Conservation (phyloP, 2,888 invertebrate genomes). For the Heliconius aoede region DNA sequence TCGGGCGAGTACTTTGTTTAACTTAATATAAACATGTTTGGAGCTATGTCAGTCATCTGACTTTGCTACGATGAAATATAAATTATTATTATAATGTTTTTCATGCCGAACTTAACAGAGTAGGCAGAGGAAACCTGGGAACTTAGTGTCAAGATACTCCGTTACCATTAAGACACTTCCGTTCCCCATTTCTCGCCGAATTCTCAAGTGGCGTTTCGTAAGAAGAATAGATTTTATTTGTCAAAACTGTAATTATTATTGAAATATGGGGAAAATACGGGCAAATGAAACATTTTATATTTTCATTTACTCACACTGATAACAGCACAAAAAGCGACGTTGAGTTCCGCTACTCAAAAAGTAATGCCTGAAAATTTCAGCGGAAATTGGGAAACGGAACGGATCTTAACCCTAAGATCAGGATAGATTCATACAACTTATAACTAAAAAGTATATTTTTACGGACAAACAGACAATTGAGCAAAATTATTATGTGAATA, state of each 20-base stretch:
- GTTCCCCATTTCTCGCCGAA: neutral
- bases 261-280: no score
- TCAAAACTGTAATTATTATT: no score
- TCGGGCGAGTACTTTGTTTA: constrained; percentile 18
- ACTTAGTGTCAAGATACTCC: neutral
- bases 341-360: neutral
- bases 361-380: neutral
- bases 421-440: no score
- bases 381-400: neutral
- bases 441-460: no score
- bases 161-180: neutral
- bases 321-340: neutral
- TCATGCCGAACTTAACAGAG: neutral
- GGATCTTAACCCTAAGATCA: neutral
- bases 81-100: neutral
- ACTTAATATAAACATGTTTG: constrained; percentile 2
- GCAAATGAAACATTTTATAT: no score
- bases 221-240: no score
- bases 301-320: no score
- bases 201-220: neutral
- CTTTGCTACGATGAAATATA: neutral
- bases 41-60: neutral
- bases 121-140: neutral
- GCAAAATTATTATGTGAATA: neutral
- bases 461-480: neutral